Percentiles rank a stretch among this genome's conserved stretches.
These are phyloP conservation scores for Frieseomelitta varia DNA, from an alignment of 1,140 invertebrate species.

Conservation along the genomic window DNA sequence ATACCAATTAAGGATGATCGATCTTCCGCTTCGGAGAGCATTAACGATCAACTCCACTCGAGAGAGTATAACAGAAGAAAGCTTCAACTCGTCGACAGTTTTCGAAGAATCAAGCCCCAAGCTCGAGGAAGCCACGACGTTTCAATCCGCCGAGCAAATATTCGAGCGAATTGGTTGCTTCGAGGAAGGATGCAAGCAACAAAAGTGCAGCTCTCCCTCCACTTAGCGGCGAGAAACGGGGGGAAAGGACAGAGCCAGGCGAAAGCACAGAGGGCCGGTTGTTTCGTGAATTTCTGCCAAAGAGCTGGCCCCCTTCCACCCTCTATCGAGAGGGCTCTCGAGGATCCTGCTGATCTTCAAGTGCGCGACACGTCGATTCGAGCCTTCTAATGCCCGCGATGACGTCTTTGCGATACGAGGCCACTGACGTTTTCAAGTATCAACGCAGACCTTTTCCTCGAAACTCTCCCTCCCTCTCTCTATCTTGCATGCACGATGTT, in stretches of 20 bases:
- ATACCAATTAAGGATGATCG: neutral
- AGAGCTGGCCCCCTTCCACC: conserved; percentile 7
- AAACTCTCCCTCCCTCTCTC: conserved; percentile 25
- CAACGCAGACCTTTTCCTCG: conserved; percentile 26
- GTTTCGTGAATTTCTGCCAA: conserved; percentile 62
- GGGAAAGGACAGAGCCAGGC: neutral
- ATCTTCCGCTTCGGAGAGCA: neutral
- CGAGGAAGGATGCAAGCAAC: conserved; percentile 8
- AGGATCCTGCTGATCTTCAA: conserved; percentile 37
- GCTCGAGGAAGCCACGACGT: neutral
- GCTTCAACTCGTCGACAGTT: neutral
- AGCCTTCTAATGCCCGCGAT: conserved; percentile 63
- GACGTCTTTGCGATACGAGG: conserved; percentile 57
- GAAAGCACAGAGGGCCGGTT: conserved; percentile 57
- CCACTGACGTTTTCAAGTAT: conserved; percentile 54
- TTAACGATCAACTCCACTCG: neutral
- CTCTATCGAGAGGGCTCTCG: conserved; percentile 32
- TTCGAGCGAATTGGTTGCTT: neutral
- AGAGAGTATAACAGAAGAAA: neutral
- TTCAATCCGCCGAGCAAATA: neutral
- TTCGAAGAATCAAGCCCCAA: neutral
- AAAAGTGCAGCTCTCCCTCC: conserved; percentile 7
- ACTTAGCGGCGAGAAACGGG: neutral
- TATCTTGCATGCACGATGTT: neutral
- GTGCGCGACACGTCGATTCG: conserved; percentile 49